Evolutionary conservation across 2,888 invertebrate species (phyloP).

Genomic region (Dichetophora obliterata): DNA sequence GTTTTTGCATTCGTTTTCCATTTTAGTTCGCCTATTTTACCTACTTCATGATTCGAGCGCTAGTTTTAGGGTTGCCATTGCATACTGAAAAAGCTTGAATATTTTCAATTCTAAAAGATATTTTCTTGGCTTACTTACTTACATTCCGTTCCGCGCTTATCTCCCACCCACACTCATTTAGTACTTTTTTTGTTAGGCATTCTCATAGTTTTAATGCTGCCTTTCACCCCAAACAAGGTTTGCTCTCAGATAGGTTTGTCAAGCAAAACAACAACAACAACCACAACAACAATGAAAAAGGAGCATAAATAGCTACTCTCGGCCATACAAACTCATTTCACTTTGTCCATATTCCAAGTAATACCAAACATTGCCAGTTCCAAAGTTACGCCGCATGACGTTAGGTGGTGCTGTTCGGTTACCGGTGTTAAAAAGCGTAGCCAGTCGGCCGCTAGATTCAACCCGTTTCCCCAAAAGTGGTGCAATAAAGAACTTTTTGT

Average conservation of each 20-base stretch:
- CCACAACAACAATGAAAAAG: background rate
- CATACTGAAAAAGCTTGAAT: no score
- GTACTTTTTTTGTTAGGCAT: no score
- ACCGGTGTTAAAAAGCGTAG: constrained; percentile 22
- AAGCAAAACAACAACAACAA: background rate
- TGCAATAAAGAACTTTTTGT: constrained; percentile 10
- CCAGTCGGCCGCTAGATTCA: constrained; percentile 11
- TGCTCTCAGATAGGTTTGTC: background rate
- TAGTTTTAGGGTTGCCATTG: no score
- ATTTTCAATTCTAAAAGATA: no score
- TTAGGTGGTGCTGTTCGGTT: constrained; percentile 60
- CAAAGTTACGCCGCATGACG: constrained; percentile 65
- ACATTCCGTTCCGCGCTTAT: no score
- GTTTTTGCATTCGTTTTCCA: no score
- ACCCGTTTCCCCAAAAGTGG: constrained; percentile 34
- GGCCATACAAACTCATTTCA: constrained; percentile 40
- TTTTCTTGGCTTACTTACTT: no score
- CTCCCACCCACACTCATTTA: no score
- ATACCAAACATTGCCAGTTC: constrained; percentile 56
- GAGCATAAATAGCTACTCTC: constrained; percentile 9
- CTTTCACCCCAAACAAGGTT: background rate
- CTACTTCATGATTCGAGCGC: no score
- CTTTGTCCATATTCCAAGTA: constrained; percentile 29
- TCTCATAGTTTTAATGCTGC: background rate
- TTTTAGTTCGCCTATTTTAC: no score